Evolutionary conservation across 2,797 vertebrate genomes (phyloP), one percentile per base, ranked within the genome.

Genomic region (Pachyuromys duprasi): DNA sequence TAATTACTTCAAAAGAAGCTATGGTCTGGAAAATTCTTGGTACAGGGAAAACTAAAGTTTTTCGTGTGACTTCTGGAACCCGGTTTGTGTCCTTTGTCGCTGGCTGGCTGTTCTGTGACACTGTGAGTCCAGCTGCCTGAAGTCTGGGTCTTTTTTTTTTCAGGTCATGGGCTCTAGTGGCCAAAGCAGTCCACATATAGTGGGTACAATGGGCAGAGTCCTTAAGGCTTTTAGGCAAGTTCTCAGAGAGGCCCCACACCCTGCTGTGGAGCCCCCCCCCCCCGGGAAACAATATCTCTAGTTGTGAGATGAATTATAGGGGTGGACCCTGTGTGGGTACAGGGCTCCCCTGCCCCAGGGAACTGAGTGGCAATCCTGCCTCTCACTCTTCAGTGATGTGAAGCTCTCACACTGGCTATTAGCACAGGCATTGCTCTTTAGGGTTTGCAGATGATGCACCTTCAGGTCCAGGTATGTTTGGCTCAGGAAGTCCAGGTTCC

Each of bases 251-350:
- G 18, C 55, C 20, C 11, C 49, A 1, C 3, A 28, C 17, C 3
- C 42, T 69, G 39, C 72, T 49, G 13, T 53, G 22, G 8, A 28
- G 12, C 18, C 53, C 72, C 49, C 60, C 18, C 53, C 72, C 49
- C 60, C 28, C 57, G n/a, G 26, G 39, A 49, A 89, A 89, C 20
- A 76, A 22, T 14, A 22, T 24, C 60, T 24, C 39, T 49, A 55
- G 28, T 57, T 17, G 39, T 36, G 12, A 72, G 60, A 28, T 67
- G 86, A 62, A 14, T 76, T 80, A 33, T 15, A 14, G 53, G 49
- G 8, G 20, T 2, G 0, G 1, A 31, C 22, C 18, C 24, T 83
- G 49, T 12, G 11, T 5, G 1, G 11, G 33, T 33, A 42, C 39
- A 18, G 0, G 53, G 9, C 24, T 82, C 62, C 13, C 28, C 39